Percentiles rank a stretch among this genome's conserved stretches.
phyloP scores from a whole-genome alignment of 2,797 vertebrate species.

The Thalassophryne amazonica region DNA sequence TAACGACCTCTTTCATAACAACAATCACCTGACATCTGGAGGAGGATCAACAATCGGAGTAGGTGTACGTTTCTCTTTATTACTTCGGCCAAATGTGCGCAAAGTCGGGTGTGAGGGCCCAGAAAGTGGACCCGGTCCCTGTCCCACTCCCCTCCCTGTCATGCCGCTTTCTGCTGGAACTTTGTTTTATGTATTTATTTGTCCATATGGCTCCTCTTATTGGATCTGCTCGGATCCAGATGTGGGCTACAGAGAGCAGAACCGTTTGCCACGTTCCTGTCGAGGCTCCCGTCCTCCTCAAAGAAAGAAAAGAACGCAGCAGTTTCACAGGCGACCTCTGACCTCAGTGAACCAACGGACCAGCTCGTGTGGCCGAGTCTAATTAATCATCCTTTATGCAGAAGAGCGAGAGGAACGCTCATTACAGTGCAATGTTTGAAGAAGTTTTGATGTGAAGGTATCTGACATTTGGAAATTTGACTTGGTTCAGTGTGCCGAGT shows the following conservation, averaged over 20 bases:
- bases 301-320: background rate
- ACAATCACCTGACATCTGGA: constrained; percentile 48
- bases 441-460: no score
- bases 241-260: background rate
- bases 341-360: background rate
- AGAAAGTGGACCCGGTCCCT: background rate
- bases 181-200: no score
- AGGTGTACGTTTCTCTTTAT: no score
- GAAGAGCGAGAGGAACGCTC: no score
- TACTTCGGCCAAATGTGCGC: no score
- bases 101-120: background rate
- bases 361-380: background rate
- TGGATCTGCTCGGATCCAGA: background rate
- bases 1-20: constrained; percentile 66
- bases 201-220: no score
- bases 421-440: no score
- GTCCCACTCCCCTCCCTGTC: background rate
- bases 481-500: no score
- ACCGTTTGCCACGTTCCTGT: background rate
- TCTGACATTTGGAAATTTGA: no score
- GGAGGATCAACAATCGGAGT: no score
- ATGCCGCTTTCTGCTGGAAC: background rate
- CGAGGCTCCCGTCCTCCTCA: background rate
- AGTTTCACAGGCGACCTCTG: no score
- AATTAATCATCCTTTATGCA: background rate